Evolutionary conservation across 2,113 vertebrate species (phyloP), one percentile per base, ranked within the genome.

Genomic region (Alexandromys fortis): DNA sequence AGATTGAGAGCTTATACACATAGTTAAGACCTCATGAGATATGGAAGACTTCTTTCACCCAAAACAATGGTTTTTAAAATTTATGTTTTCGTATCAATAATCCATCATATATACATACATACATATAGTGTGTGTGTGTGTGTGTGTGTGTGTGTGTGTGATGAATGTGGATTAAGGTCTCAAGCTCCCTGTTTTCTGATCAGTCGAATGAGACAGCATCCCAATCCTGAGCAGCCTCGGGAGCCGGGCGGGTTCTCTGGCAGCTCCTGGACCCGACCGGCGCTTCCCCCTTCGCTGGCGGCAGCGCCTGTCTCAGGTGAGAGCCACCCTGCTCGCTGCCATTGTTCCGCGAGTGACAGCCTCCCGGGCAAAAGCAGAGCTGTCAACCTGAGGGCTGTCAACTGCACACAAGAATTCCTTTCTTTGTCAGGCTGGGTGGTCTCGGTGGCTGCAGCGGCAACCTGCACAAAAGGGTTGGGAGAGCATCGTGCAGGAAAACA

Each of bases 371-470:
- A 92, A 86, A 72, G 92, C 28, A 96, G 96, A 97, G 92, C 88
- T 24, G 96, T 97, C 76, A 97, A 97, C 95, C 73, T 87, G 95
- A 97, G 98, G 79, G 91, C 97, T 98, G 97, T 95, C 97, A 97
- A 86, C 93, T 91, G 97, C 96, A 96, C 96, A 97, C 97, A 98
- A 95, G 91, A 97, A 97, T 98, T 97, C 98, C 97, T 98, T 98
- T 98, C 97, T 97, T 97, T 97, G 52, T 94, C 98, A 89, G 96
- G 92, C 97, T 98, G 98, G 98, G 98, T 98, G 98, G 98, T 98
- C 98, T 93, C 67, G 52, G 89, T 1, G 89, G 98, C 98, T 98
- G 98, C 91, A 90, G 94, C 97, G 89, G 28, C 89, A 93, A 94
- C 90, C 26, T 5, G 91, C 97, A 98, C 98, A 98, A 97, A 98